Evolutionary conservation across 2,888 invertebrate genomes (phyloP).

Genomic region (Apodemia mormo): DNA sequence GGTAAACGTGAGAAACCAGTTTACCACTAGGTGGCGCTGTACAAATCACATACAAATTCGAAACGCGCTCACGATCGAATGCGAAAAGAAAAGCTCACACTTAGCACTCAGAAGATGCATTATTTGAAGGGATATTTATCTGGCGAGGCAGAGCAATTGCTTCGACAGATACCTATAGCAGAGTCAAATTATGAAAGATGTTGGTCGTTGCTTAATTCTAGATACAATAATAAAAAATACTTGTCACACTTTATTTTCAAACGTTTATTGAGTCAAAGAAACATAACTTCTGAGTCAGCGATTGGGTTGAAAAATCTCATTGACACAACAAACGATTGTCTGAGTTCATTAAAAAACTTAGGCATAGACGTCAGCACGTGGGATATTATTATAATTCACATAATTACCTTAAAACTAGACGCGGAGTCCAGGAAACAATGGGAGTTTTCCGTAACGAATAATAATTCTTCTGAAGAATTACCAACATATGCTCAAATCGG

Average conservation of each 20-base stretch:
- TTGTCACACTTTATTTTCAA: constrained; percentile 9
- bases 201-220: constrained; percentile 11
- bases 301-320: not conserved
- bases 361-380: constrained; percentile 2
- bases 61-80: no score
- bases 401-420: not conserved
- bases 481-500: not conserved
- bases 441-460: constrained; percentile 2
- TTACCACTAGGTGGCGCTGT: no score
- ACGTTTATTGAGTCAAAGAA: not conserved
- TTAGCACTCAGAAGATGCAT: no score
- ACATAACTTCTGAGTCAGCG: not conserved
- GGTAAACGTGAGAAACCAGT: no score
- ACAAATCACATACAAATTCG: no score
- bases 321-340: not conserved
- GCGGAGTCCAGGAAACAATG: not conserved
- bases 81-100: no score
- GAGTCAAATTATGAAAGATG: no score
- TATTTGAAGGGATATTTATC: no score
- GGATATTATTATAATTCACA: not conserved
- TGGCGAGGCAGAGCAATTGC: no score
- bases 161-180: no score
- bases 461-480: not conserved
- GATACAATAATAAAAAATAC: constrained; percentile 9
- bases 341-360: not conserved